Evolutionary conservation across 2,113 vertebrate species (phyloP), one percentile per base, ranked within the genome.

Genomic region (Tautogolabrus adspersus): DNA sequence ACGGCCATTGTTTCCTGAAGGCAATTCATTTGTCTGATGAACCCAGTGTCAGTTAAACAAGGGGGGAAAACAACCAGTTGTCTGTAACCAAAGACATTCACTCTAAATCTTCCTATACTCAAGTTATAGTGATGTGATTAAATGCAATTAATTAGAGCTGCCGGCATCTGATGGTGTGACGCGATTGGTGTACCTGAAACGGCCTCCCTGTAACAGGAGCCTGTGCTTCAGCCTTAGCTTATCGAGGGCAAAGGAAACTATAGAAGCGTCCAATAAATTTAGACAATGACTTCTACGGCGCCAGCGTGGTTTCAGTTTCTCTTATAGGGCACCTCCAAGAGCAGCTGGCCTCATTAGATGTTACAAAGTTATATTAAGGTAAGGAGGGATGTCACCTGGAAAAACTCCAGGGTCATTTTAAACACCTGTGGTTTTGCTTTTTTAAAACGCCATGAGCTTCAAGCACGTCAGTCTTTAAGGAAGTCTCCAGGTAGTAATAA

Each of bases 221-320:
- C 56, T 1, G 12, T 2, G 62, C 67, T n/a, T 78, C 57, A 23
- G 67, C 54, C n/a, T 13, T 60, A 59, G 65, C 56, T 40, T 69
- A 78, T 81, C 56, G 34, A 76, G 91, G 81, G 38, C 77, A 82
- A 49, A 12, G 18, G 84, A 79, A 90, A 90, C 86, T 72, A 87
- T 79, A 86, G 83, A 87, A 59, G 84, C 49, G 47, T 37, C 66
- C 82, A 52, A 64, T 73, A 85, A 78, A 82, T 66, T 72, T 22
- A 81, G 77, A 84, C 84, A 65, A 66, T 69, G 67, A 61, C 51
- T 23, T 44, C 23, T 22, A 44, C 52, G 44, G 52, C 10, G 3
- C 59, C 65, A 30, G 55, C 22, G 15, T 26, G 83, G 83, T 40
- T 67, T 79, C 21, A 57, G 74, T 84, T 84, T 79, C 81, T 77